A percentile compares a stretch with the other conserved stretches of the same genome.
These are phyloP conservation scores for Anguilla pacifica DNA, from an alignment of 2,797 vertebrate species.

Conservation along the genomic window DNA sequence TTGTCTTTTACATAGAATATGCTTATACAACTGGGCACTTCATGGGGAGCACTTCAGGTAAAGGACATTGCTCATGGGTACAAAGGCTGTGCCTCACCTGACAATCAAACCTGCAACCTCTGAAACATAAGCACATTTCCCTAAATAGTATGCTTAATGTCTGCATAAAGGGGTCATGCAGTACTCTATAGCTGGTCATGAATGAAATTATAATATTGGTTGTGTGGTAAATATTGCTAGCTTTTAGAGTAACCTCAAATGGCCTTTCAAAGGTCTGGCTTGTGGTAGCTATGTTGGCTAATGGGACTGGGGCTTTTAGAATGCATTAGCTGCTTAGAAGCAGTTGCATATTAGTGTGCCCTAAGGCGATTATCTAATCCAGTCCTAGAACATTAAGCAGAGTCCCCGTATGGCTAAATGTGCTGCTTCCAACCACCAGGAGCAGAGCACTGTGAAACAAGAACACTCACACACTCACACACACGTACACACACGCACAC, in stretches of 20 bases:
- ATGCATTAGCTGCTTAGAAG: background rate
- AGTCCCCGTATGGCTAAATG: background rate
- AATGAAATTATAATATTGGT: too few relatives aligned
- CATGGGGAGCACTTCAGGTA: too few relatives aligned
- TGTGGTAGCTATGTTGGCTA: background rate
- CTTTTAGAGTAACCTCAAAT: background rate
- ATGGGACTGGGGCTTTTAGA: background rate
- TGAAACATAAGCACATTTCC: too few relatives aligned
- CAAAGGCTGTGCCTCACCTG: too few relatives aligned
- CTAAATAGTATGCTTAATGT: too few relatives aligned
- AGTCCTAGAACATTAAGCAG: conserved; percentile 4
- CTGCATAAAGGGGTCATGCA: too few relatives aligned
- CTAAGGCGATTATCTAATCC: background rate
- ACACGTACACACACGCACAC: background rate
- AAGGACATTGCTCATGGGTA: too few relatives aligned
- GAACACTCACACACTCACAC: background rate
- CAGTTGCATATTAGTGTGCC: background rate
- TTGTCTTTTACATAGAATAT: too few relatives aligned
- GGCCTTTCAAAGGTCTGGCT: background rate
- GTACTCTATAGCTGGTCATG: too few relatives aligned
- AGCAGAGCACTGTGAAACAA: background rate
- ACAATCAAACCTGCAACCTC: too few relatives aligned
- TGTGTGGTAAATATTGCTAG: background rate
- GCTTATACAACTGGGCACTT: too few relatives aligned
- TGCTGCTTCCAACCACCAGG: background rate